These are phyloP conservation scores for Neodon shergylaensis DNA, from an alignment of 2,113 vertebrate genomes.

Conservation along the genomic window DNA sequence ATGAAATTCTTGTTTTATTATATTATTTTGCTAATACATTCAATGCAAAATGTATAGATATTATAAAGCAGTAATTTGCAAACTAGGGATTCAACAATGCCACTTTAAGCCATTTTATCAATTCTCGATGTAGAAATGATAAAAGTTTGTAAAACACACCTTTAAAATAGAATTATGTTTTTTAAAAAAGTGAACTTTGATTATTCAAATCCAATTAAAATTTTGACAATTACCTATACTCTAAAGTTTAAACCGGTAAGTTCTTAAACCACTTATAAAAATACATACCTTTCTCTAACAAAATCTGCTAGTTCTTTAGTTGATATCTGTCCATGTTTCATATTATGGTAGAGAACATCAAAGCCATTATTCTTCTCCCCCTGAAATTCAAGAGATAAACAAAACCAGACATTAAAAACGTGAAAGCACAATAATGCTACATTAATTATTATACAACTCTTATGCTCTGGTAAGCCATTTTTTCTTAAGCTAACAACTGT, in stretches of 20 bases:
- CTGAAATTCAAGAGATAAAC: conserved; percentile 83
- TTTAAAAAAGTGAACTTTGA: not conserved
- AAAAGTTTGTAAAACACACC: not conserved
- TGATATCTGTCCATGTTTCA: conserved; percentile 98
- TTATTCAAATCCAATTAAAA: conserved; percentile 29
- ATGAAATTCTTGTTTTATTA: not conserved
- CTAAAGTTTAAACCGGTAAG: conserved; percentile 25
- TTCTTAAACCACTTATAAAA: conserved; percentile 41
- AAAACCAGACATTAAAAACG: conserved; percentile 36
- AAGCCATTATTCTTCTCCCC: conserved; percentile 99
- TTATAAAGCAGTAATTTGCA: not conserved
- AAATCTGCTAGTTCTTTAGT: conserved; percentile 98
- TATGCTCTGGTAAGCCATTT: conserved; percentile 1
- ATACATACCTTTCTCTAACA: conserved; percentile 96
- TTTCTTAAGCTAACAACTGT: conserved; percentile 5
- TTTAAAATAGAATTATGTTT: conserved; percentile 43
- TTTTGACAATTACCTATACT: conserved; percentile 46
- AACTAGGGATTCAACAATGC: not conserved
- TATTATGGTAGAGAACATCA: conserved; percentile 98
- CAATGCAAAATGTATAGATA: conserved; percentile 27
- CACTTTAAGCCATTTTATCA: not conserved
- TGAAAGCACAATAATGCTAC: not conserved
- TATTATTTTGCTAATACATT: conserved; percentile 30
- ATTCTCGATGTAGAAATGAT: not conserved
- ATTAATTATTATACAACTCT: conserved; percentile 36